Percentiles rank a stretch among this genome's conserved stretches.
phyloP scores from a whole-genome alignment of 1,140 invertebrate species.

The Papilio polytes region DNA sequence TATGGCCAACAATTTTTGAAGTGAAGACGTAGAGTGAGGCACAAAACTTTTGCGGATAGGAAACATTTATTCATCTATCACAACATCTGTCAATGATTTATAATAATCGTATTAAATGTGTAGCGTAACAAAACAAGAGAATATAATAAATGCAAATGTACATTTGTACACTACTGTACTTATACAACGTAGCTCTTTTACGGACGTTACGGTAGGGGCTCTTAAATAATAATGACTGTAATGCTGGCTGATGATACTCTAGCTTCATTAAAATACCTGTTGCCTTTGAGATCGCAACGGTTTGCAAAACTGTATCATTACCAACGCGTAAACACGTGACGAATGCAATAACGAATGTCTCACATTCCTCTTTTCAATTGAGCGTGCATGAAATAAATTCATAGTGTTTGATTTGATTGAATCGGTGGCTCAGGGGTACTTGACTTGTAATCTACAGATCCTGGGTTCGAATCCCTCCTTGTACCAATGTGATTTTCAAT shows the following conservation, averaged over 20 bases:
- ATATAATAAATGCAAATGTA: background rate
- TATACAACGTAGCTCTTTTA: background rate
- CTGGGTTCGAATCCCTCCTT: too few species aligned
- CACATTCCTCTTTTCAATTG: background rate
- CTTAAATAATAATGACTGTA: slow-evolving; percentile 21
- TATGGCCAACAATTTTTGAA: background rate
- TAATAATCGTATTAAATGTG: background rate
- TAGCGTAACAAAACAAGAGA: background rate
- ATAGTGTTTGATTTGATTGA: background rate
- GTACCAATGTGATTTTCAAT: too few species aligned
- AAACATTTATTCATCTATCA: too few species aligned
- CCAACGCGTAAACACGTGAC: slow-evolving; percentile 25
- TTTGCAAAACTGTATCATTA: background rate
- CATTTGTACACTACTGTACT: background rate
- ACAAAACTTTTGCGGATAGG: too few species aligned
- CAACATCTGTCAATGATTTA: background rate
- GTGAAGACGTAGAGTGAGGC: background rate
- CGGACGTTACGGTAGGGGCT: background rate
- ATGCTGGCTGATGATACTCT: slow-evolving; percentile 16
- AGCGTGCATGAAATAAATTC: background rate
- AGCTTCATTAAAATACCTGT: slow-evolving; percentile 32
- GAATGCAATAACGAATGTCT: background rate
- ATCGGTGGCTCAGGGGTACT: background rate
- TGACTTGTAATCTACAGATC: too few species aligned
- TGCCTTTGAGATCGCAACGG: slow-evolving; percentile 19